These are phyloP conservation scores for Pipistrellus pipistrellus DNA, from an alignment of 2,797 vertebrate species.

Conservation along the genomic window DNA sequence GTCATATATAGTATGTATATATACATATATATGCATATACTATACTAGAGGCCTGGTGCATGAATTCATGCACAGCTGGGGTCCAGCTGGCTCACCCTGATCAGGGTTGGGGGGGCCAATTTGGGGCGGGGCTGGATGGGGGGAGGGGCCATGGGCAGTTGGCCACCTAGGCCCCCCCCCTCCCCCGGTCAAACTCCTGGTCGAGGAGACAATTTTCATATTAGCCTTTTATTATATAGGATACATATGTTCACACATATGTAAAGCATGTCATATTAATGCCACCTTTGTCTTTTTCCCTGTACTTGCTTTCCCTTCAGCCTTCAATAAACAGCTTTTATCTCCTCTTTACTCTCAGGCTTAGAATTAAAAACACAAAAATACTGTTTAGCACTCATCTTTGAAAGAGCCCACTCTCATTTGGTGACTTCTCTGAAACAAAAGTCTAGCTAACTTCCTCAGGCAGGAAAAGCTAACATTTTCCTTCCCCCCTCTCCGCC, in stretches of 20 bases:
- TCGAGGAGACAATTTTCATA: too few relatives aligned
- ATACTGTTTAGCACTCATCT: not conserved
- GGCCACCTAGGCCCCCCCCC: too few relatives aligned
- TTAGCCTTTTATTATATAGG: too few relatives aligned
- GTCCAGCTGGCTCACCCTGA: too few relatives aligned
- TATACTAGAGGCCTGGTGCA: not conserved
- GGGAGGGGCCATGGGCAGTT: too few relatives aligned
- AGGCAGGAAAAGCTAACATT: not conserved
- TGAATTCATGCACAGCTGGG: too few relatives aligned
- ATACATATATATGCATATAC: not conserved
- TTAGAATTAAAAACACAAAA: constrained; percentile 54
- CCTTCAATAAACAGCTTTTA: not conserved
- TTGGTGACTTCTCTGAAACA: not conserved
- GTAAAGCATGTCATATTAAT: not conserved
- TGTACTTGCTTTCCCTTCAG: not conserved
- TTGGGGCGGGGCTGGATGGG: too few relatives aligned
- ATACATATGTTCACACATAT: not conserved
- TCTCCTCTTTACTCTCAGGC: not conserved
- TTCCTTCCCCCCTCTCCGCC: not conserved
- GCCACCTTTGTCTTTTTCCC: not conserved
- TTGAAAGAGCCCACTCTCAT: not conserved
- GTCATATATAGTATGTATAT: not conserved
- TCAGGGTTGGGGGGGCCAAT: too few relatives aligned
- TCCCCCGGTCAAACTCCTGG: too few relatives aligned
- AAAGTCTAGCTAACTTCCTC: constrained; percentile 22